Evolutionary conservation across 2,888 invertebrate genomes (phyloP).

Genomic region (Ellobium chinense): DNA sequence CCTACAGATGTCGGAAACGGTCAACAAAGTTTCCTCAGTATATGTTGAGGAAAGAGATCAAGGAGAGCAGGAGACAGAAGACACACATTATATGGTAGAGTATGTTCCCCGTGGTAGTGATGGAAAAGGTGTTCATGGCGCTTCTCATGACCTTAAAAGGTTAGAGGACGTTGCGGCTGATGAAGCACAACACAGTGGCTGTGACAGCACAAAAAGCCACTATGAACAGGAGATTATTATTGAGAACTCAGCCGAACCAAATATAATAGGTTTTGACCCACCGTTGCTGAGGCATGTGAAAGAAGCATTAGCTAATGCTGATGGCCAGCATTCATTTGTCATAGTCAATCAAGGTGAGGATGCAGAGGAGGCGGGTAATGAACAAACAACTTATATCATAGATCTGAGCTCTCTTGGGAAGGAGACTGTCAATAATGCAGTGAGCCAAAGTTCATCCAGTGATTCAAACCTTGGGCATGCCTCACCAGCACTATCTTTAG

Average conservation of each 20-base stretch:
- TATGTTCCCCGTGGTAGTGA: background rate
- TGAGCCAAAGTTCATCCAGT: background rate
- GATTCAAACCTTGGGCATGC: background rate
- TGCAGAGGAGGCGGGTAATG: background rate
- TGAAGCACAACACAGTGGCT: no score
- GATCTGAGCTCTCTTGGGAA: constrained; percentile 16
- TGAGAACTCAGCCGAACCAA: constrained; percentile 18
- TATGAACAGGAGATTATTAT: constrained; percentile 27
- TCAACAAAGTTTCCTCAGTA: no score
- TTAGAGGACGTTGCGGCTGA: no score
- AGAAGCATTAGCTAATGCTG: constrained; percentile 12
- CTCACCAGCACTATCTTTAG: background rate
- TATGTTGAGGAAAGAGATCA: background rate
- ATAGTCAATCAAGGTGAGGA: constrained; percentile 10
- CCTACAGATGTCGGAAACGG: no score
- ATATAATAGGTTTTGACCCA: constrained; percentile 32
- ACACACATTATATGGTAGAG: background rate
- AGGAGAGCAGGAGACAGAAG: background rate
- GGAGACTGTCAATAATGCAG: background rate
- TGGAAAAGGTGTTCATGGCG: no score
- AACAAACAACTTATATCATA: constrained; percentile 34
- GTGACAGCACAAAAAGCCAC: no score
- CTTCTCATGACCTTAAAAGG: no score
- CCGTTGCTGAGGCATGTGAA: constrained; percentile 36
- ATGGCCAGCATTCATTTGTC: constrained; percentile 28